These are phyloP conservation scores for Paramuricea clavata DNA, from an alignment of 92 coral and sea anemone genomes.

Conservation along the genomic window DNA sequence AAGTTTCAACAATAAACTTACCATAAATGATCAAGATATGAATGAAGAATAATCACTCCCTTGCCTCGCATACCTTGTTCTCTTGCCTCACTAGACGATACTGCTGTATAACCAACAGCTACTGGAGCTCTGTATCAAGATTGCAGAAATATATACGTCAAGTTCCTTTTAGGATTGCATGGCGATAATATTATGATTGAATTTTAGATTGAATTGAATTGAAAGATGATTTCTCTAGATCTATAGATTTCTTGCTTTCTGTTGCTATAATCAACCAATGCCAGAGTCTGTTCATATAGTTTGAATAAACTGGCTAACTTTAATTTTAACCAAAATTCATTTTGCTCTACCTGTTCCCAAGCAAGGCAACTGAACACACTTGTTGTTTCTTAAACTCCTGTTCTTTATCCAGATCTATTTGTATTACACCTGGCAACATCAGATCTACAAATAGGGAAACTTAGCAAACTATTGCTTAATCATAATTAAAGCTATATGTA, in stretches of 20 bases:
- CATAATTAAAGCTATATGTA: too few species aligned
- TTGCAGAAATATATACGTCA: not conserved
- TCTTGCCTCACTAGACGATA: constrained; percentile 79
- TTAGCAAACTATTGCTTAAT: not conserved
- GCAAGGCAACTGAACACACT: constrained; percentile 39
- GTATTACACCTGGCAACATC: constrained; percentile 93
- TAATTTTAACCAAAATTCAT: not conserved
- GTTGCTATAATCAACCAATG: too few species aligned
- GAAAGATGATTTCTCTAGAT: too few species aligned
- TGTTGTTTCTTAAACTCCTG: constrained; percentile 26
- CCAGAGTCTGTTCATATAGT: too few species aligned
- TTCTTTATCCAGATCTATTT: constrained; percentile 40
- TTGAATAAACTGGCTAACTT: not conserved
- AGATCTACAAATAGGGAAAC: constrained; percentile 62
- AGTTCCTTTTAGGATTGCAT: too few species aligned
- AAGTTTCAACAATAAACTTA: constrained; percentile 59
- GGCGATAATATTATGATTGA: too few species aligned
- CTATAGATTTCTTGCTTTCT: too few species aligned
- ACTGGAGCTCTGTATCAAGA: constrained; percentile 74
- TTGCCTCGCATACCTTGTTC: constrained; percentile 98
- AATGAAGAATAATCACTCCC: constrained; percentile 86
- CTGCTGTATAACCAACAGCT: constrained; percentile 87
- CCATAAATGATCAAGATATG: constrained; percentile 86
- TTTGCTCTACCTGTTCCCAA: constrained; percentile 65
- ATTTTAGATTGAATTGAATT: too few species aligned